phyloP scores from a whole-genome alignment of 2,888 invertebrate species.

The Diarsia brunnea region DNA sequence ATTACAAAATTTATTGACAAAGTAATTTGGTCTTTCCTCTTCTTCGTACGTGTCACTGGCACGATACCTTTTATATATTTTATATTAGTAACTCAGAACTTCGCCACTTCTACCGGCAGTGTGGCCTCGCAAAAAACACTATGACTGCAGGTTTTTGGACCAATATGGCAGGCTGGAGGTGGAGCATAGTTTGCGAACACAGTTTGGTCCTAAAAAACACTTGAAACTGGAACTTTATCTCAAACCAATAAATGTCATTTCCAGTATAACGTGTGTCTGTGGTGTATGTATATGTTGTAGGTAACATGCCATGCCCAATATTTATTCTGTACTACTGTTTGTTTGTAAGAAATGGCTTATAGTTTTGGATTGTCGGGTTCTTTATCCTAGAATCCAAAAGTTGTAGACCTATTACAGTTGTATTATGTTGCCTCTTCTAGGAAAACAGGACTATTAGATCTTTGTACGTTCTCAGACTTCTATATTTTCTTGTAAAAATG shows the following conservation, averaged over 20 bases:
- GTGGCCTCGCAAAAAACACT: no score
- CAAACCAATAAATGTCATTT: neutral
- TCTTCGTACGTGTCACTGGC: no score
- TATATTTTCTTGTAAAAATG: constrained; percentile 33
- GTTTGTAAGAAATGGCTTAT: neutral
- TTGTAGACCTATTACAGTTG: neutral
- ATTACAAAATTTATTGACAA: no score
- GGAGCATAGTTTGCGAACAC: no score
- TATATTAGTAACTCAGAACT: no score
- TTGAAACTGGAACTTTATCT: neutral
- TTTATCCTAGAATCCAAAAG: neutral
- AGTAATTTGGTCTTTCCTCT: no score
- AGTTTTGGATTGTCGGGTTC: neutral
- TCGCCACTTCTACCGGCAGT: no score
- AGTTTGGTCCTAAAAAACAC: neutral
- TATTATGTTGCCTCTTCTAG: neutral
- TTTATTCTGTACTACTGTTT: neutral
- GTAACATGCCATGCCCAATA: neutral
- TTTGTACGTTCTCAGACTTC: neutral
- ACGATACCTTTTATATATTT: no score
- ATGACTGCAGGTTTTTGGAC: no score
- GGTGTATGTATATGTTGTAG: neutral
- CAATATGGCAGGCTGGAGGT: no score
- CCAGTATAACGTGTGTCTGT: neutral
- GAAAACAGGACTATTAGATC: constrained; percentile 1